Conservation (phyloP, 2,113 vertebrate species). For the Alethe castanea region DNA sequence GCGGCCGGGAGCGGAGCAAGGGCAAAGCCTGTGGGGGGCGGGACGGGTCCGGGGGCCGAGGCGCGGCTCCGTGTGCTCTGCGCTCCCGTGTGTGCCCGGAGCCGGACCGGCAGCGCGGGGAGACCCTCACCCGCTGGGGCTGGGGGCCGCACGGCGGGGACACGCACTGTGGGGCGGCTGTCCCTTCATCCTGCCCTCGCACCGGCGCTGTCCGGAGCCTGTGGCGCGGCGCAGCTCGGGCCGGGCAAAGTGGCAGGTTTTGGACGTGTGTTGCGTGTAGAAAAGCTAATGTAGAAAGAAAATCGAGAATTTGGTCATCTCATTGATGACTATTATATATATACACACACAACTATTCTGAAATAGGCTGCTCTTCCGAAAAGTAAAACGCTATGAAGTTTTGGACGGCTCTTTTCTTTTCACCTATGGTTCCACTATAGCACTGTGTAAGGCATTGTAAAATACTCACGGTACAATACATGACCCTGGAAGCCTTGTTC, state of each 20-base stretch:
- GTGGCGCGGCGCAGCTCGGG: rapidly evolving
- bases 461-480: rapidly evolving
- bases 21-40: neutral
- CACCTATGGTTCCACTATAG: rapidly evolving
- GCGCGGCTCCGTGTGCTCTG: neutral
- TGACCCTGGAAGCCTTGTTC: neutral
- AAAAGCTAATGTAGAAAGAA: rapidly evolving
- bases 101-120: neutral
- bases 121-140: rapidly evolving
- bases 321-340: neutral
- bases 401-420: rapidly evolving
- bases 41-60: neutral
- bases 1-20: neutral
- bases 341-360: neutral
- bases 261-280: rapidly evolving
- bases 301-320: rapidly evolving
- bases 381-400: neutral
- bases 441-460: rapidly evolving
- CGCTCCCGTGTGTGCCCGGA: rapidly evolving
- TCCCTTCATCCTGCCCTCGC: rapidly evolving
- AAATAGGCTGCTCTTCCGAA: neutral
- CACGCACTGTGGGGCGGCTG: neutral
- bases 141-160: no score
- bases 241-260: rapidly evolving
- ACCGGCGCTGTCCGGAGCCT: rapidly evolving